Conservation (phyloP, 2,113 vertebrate species). For the Ammodytes marinus region DNA sequence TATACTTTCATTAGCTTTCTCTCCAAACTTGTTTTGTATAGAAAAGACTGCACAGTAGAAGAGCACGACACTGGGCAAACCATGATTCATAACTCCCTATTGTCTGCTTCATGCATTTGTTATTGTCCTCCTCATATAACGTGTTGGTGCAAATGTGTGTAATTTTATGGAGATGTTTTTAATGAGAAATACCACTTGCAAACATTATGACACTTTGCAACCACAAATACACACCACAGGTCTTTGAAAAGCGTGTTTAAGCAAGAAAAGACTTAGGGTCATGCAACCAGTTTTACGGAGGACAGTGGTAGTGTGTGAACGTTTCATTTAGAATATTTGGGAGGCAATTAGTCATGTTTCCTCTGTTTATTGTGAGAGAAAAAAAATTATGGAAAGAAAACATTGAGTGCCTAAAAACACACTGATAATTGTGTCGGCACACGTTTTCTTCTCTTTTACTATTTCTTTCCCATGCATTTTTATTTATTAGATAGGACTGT, state of each 20-base stretch:
- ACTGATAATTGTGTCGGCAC: not conserved
- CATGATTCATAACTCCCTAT: constrained; percentile 4
- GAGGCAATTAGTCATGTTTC: not conserved
- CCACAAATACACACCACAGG: not conserved
- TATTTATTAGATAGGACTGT: too few relatives aligned
- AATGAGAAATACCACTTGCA: constrained; percentile 4
- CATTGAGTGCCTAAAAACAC: not conserved
- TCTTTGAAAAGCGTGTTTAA: not conserved
- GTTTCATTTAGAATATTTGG: not conserved
- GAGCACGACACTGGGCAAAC: not conserved
- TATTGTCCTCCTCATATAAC: not conserved
- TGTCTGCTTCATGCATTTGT: constrained; percentile 23
- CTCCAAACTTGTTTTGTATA: constrained; percentile 15
- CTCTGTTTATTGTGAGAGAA: not conserved
- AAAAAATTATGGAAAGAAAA: not conserved
- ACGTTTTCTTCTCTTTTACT: too few relatives aligned
- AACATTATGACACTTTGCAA: not conserved
- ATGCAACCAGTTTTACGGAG: not conserved
- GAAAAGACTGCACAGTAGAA: constrained; percentile 3
- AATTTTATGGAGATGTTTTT: constrained; percentile 2
- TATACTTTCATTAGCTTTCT: constrained; percentile 27
- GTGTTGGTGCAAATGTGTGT: constrained; percentile 20
- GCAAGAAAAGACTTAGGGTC: not conserved
- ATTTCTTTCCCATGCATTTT: too few relatives aligned
- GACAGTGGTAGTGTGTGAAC: not conserved